Percentiles rank a stretch among this genome's conserved stretches.
Evolutionary conservation across 2,113 vertebrate genomes (phyloP).

Genomic region (Myiagra hebetior): DNA sequence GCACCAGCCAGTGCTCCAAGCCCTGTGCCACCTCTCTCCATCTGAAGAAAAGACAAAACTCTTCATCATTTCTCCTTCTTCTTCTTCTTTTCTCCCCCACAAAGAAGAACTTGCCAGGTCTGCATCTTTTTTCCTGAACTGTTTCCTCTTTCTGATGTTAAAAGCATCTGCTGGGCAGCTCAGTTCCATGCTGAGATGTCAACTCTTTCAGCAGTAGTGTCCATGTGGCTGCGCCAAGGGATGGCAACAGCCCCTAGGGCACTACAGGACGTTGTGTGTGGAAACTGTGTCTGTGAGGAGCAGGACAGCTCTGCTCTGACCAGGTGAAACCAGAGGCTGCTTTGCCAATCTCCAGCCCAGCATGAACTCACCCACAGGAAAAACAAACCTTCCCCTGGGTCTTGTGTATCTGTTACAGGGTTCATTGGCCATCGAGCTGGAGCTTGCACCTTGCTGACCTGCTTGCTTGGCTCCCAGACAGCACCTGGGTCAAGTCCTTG

Average conservation of each 20-base stretch:
- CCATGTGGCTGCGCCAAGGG: background rate
- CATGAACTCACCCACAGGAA: background rate
- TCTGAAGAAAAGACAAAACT: background rate
- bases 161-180: constrained; percentile 19
- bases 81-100: background rate
- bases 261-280: fast-evolving
- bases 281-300: background rate
- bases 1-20: background rate
- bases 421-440: background rate
- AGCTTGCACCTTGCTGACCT: background rate
- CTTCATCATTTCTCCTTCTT: background rate
- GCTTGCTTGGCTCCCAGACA: fast-evolving
- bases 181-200: constrained; percentile 27
- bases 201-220: background rate
- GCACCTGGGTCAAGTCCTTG: background rate
- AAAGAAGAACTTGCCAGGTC: constrained; percentile 56
- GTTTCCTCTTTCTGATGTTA: constrained; percentile 68
- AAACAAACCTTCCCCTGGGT: background rate
- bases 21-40: background rate
- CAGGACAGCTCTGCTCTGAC: background rate
- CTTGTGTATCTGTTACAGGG: background rate
- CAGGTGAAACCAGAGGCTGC: background rate
- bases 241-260: background rate
- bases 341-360: background rate
- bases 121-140: constrained; percentile 58